Percentiles rank a stretch among this genome's conserved stretches.
Evolutionary conservation across 1,140 invertebrate species (phyloP).

Genomic region (Drosophila burlai): DNA sequence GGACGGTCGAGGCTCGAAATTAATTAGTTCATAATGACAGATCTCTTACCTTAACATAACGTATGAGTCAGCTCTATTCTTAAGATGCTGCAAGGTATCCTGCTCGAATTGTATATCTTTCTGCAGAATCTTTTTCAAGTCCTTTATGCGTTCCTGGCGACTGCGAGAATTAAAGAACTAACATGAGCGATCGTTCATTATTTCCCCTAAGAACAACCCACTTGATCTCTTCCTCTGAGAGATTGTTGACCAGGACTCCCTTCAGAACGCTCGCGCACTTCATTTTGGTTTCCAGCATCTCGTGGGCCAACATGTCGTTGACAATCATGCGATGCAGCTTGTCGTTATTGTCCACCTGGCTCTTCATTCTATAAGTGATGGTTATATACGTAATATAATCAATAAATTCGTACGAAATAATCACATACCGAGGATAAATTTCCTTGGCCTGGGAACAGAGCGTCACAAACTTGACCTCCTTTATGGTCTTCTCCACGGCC

Average conservation of each 20-base stretch:
- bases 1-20: neutral
- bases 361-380: conserved; percentile 66
- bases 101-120: conserved; percentile 39
- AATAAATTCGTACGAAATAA: too few species aligned
- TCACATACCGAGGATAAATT: conserved; percentile 72
- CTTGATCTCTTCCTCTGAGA: conserved; percentile 76
- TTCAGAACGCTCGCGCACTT: conserved; percentile 70
- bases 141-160: conserved; percentile 63
- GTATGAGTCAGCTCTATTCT: conserved; percentile 71
- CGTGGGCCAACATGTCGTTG: conserved; percentile 67
- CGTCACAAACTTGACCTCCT: conserved; percentile 75
- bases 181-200: too few species aligned
- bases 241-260: conserved; percentile 71
- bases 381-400: neutral
- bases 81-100: conserved; percentile 56
- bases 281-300: conserved; percentile 71
- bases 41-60: conserved; percentile 58
- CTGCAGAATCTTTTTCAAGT: conserved; percentile 50
- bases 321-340: conserved; percentile 73
- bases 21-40: neutral
- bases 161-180: conserved; percentile 12
- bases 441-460: conserved; percentile 74
- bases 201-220: conserved; percentile 17
- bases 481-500: conserved; percentile 71
- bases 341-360: conserved; percentile 78